These are phyloP conservation scores for Dinomys branickii DNA, from an alignment of 2,113 vertebrate genomes.

Conservation along the genomic window DNA sequence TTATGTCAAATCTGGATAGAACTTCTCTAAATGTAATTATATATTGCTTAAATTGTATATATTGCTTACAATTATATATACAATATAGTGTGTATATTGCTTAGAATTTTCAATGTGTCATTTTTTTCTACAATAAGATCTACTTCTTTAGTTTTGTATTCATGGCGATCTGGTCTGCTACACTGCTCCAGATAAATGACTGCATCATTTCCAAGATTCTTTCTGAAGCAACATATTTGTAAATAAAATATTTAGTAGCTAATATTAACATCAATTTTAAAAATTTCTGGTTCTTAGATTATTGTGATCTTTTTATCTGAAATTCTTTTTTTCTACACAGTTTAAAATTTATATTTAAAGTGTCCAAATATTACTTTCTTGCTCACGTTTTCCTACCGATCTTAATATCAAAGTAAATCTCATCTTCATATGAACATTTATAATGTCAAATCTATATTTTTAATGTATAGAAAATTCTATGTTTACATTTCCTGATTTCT, in stretches of 20 bases:
- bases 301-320: neutral
- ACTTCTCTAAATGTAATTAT: neutral
- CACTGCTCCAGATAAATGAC: neutral
- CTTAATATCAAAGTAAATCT: neutral
- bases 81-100: too few relatives aligned
- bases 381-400: neutral
- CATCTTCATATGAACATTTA: neutral
- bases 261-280: neutral
- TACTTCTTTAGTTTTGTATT: neutral
- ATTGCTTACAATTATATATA: too few relatives aligned
- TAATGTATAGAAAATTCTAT: neutral
- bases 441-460: neutral
- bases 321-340: neutral
- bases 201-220: neutral
- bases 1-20: neutral
- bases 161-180: neutral
- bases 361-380: neutral
- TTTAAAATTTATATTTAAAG: neutral
- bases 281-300: neutral
- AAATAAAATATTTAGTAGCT: neutral
- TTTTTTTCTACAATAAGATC: slow-evolving; percentile 31
- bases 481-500: neutral
- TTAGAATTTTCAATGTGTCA: neutral
- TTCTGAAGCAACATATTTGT: neutral
- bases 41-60: too few relatives aligned